phyloP scores from a whole-genome alignment of 2,888 invertebrate species.

The Bellardia pandia region DNA sequence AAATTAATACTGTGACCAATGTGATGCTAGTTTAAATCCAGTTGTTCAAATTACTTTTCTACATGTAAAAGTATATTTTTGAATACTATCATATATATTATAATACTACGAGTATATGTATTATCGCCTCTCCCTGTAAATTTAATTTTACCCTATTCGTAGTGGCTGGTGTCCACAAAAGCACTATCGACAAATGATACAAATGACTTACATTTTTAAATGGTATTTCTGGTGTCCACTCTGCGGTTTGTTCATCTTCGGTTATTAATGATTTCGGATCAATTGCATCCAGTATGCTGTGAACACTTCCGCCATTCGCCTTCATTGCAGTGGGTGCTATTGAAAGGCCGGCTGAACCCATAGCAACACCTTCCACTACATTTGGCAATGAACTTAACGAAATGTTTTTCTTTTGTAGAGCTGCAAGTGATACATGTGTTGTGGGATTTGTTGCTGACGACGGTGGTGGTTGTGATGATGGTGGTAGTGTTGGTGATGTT shows the following conservation, averaged over 20 bases:
- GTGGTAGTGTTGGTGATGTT: conserved; percentile 4
- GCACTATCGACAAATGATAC: neutral
- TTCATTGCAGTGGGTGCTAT: conserved; percentile 74
- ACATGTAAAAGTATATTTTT: too few relatives aligned
- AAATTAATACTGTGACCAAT: too few relatives aligned
- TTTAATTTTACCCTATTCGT: neutral
- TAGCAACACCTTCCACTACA: conserved; percentile 80
- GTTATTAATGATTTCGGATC: conserved; percentile 85
- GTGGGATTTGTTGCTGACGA: conserved; percentile 28
- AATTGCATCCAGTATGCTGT: conserved; percentile 76
- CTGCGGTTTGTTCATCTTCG: conserved; percentile 91
- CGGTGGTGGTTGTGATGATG: conserved; percentile 53
- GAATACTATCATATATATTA: too few relatives aligned
- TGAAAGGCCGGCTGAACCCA: conserved; percentile 75
- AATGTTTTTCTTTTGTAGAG: conserved; percentile 79
- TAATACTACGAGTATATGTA: too few relatives aligned
- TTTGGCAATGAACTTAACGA: conserved; percentile 81
- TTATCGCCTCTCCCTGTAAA: neutral
- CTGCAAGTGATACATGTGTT: conserved; percentile 49
- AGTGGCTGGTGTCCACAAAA: neutral
- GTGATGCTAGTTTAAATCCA: too few relatives aligned
- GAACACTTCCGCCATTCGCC: conserved; percentile 77
- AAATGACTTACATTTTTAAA: conserved; percentile 90
- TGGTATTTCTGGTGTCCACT: conserved; percentile 96
- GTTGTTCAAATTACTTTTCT: too few relatives aligned